Base-by-base conservation (phyloP, 2,888 invertebrate species). In the Lissocephala sabroskyi region DNA sequence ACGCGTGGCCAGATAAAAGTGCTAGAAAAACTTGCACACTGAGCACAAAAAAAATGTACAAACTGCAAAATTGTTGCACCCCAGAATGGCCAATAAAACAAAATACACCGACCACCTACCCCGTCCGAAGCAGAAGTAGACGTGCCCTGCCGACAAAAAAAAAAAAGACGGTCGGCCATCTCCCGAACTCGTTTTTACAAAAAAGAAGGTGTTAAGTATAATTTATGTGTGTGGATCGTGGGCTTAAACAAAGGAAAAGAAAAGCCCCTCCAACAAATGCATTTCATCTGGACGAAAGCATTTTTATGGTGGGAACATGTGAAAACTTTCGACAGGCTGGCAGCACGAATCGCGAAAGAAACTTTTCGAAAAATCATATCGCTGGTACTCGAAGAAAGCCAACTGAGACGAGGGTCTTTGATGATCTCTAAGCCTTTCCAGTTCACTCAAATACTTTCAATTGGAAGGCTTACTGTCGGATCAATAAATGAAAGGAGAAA, bases 1-100 rank as follows among this genome's bases (percentile, higher is more conserved):
- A 73, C 71, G 71, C 73, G 73, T 66, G 68, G 62, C 66, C 56
- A 73, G 71, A 73, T 73, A 73, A 75, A 74, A 71, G 61, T 75
- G 65, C 66, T 67, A 74, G 66, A 64, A 74, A 56, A 70, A 68
- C 64, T 68, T 70, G 68, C 58, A 45, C 53, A 61, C 62, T 50
- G 56, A 51, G 54, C 45, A 56, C n/a, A n/a, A n/a, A n/a, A n/a
- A n/a, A n/a, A n/a, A n/a, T 17, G 35, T 10, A 39, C 59, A 63
- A 62, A 62, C 65, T 65, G 65, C 62, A 52, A 49, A 66, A 55
- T 63, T 63, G 63, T 60, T 64, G 50, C 46, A 32, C 49, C 45
- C 50, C 28, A 41, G 51, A 49, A 52, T 55, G 59, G 56, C 49
- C 52, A 49, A 53, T 49, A 55, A 46, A 49, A 7, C 4, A 30